Base-by-base conservation (phyloP, 2,113 vertebrate species). In the Pipa parva region DNA sequence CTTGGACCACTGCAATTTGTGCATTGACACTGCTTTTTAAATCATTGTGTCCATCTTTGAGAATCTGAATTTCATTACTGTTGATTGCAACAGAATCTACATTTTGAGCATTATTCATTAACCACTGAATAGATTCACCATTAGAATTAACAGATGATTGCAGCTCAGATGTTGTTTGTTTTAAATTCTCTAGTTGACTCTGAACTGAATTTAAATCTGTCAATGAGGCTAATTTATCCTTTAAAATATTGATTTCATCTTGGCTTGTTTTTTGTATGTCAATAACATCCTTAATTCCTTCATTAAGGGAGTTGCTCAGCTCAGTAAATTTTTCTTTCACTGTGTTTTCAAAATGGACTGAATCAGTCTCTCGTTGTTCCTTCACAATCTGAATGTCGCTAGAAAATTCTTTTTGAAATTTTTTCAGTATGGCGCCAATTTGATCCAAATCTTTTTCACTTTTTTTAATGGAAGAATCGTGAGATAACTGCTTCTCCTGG, bases 271-370 rank as follows among this genome's bases (percentile, higher is more conserved):
- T 88, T 84, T 99, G 97, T 6, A 93, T 87, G 1, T 88, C 85
- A 0, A 95, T 88, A 78, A 97, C 92, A 70, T 94, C 88, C 2
- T 88, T 81, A 10, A 97, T 87, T 68, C 92, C 97, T 79, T 92
- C 92, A 0, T 84, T 83, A 77, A 99, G 92, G 71, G 95, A 97
- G 70, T 82, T 88, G 59, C 92, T 95, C 73, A 94, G 85, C 76
- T 99, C 93, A 0, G 90, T 91, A 73, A 99, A 79, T 15, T 94
- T 89, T 60, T 97, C 92, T 78, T 96, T 93, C 25, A 99, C 90
- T 0, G 92, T 93, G 74, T 83, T 89, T 84, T 97, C 95, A 39
- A 98, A 83, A 4, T 93, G 95, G 0, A 90, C 91, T 77, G 95
- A 92, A 79, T 97, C 95, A 22, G 78, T 81, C 73, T 95, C 92